Evolutionary conservation across 2,888 invertebrate genomes (phyloP), one percentile per base, ranked within the genome.

Genomic region (Ctena decussata): DNA sequence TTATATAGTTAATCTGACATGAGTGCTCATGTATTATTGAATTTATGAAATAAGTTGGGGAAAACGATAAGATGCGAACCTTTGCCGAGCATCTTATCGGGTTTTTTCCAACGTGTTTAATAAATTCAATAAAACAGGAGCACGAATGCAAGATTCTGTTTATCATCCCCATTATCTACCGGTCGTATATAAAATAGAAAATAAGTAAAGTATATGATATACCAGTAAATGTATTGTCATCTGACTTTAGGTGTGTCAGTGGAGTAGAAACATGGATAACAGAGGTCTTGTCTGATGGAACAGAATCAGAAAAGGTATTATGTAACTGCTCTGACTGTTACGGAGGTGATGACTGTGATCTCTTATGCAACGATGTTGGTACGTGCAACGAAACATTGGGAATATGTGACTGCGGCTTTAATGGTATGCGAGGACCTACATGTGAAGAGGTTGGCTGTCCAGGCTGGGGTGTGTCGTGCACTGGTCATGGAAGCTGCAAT

Each of bases 301-400:
- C 57, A 24, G 8, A 24, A 5, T 57, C 57, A 3, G 27, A 57
- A 27, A 57, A 57, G 32, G 53, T 72, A 2, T 71, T 72, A 49
- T 93, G 93, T 80, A 70, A 83, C 3, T 93, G 93, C 82, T 86
- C 91, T 11, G 53, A 86, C 0, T 93, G 93, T 81, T 93, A 92
- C 85, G 89, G 76, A 80, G 93, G 93, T 1, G 49, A 77, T 11
- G 82, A 81, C 30, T 93, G 93, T 84, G 90, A 91, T 24, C 24
- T 57, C 0, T 82, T 87, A 3, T 93, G 93, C 71, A 89, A 89
- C 44, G 83, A 86, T 18, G 85, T 83, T 6, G 46, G 21, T 8
- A 46, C 44, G 1, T 92, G 93, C 8, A 78, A 78, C 32, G 91
- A 92, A 73, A 82, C 84, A 8, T 3, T 75, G 15, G 85, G 89